Percentiles rank a stretch among this genome's conserved stretches.
Conservation (phyloP, 2,113 vertebrate species). For the Perca fluviatilis region DNA sequence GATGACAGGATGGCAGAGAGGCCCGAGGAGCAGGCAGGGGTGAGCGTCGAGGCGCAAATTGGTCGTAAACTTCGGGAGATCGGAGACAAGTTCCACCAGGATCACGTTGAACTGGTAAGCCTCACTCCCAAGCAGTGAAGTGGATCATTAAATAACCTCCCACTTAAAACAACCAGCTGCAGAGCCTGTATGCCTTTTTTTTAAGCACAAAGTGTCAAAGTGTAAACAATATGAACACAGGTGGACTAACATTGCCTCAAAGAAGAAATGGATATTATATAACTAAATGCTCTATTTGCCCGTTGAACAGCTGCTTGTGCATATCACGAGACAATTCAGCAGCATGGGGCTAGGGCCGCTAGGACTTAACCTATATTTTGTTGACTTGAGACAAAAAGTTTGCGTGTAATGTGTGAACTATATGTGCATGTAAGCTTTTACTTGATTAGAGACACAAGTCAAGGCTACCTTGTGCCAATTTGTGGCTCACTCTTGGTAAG, state of each 20-base stretch:
- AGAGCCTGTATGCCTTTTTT: neutral
- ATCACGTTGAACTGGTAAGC: conserved; percentile 81
- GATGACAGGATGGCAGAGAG: conserved; percentile 65
- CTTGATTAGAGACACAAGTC: conserved; percentile 37
- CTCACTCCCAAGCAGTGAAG: neutral
- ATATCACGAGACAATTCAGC: neutral
- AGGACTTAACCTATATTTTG: neutral
- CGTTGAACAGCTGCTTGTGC: neutral
- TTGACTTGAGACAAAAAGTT: neutral
- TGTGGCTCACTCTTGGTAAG: conserved; percentile 33
- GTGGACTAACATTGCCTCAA: neutral
- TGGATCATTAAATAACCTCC: neutral
- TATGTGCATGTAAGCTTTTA: conserved; percentile 18
- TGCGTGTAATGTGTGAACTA: conserved; percentile 1
- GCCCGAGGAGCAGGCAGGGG: conserved; percentile 63
- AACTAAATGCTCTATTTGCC: neutral
- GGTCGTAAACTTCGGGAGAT: conserved; percentile 83
- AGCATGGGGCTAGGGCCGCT: neutral
- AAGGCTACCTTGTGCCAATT: conserved; percentile 40
- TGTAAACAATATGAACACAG: neutral
- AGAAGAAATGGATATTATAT: conserved; percentile 3
- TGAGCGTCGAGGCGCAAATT: conserved; percentile 78
- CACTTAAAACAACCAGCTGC: neutral
- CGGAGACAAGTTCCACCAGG: conserved; percentile 83
- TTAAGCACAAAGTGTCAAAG: neutral